phyloP scores from a whole-genome alignment of 2,797 vertebrate species.

The Falco novaeseelandiae region DNA sequence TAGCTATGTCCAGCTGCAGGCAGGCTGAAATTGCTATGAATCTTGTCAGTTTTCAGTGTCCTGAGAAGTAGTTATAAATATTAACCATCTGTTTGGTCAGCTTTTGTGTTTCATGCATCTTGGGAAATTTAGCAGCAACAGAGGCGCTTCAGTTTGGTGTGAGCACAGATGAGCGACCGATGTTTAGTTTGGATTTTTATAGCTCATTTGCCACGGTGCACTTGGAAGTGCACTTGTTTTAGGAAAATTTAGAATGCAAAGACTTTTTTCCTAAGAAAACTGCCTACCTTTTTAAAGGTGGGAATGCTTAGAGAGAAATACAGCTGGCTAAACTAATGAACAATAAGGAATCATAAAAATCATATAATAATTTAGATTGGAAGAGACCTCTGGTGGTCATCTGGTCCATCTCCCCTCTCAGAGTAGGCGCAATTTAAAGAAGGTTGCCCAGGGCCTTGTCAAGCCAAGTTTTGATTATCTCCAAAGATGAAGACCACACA shows the following conservation, averaged over 20 bases:
- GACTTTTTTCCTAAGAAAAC: not conserved
- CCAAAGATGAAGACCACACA: not conserved
- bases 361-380: not conserved
- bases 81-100: not conserved
- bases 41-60: not conserved
- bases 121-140: not conserved
- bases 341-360: not conserved
- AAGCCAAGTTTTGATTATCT: not conserved
- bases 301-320: not conserved
- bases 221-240: not conserved
- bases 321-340: not conserved
- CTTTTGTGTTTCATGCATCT: not conserved
- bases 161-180: not conserved
- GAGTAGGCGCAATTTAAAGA: not conserved
- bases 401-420: not conserved
- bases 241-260: not conserved
- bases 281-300: not conserved
- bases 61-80: not conserved
- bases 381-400: not conserved
- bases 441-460: not conserved
- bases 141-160: not conserved
- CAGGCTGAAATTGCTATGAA: not conserved
- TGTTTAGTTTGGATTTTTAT: not conserved
- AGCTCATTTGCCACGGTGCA: not conserved
- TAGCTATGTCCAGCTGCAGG: not conserved